phyloP scores from a whole-genome alignment of 2,888 invertebrate species.

The Caenorhabditis sinica region DNA sequence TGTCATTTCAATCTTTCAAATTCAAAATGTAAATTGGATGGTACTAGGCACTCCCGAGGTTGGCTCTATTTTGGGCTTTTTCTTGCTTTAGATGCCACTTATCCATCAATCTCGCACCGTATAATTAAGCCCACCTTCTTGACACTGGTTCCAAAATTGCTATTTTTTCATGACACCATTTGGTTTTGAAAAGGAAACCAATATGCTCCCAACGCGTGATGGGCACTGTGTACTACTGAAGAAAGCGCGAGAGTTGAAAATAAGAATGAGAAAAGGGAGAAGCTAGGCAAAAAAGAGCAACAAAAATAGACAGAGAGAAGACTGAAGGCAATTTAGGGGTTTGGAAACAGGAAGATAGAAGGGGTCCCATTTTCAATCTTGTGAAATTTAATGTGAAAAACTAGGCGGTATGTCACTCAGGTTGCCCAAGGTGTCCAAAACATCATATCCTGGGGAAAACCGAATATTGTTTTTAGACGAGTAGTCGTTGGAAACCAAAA shows the following conservation, averaged over 20 bases:
- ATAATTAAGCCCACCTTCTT: conserved; percentile 10
- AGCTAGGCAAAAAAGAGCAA: not conserved
- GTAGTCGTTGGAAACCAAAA: conserved; percentile 5
- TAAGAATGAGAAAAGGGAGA: conserved; percentile 1
- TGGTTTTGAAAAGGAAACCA: not conserved
- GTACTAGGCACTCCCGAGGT: not conserved
- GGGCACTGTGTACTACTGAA: conserved; percentile 13
- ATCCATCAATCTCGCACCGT: conserved; percentile 29
- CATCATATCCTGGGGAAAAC: not conserved
- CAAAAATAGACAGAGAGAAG: not conserved
- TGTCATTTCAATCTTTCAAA: conserved; percentile 41
- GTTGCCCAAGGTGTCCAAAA: not conserved
- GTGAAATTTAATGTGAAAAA: conserved; percentile 47
- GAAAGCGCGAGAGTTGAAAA: conserved; percentile 7
- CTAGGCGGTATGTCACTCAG: not conserved
- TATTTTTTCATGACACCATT: not conserved
- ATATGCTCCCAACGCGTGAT: too few relatives aligned
- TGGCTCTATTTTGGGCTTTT: not conserved
- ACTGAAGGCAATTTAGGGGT: conserved; percentile 34
- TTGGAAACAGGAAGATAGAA: conserved; percentile 20
- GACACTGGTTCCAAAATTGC: not conserved
- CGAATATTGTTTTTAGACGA: not conserved
- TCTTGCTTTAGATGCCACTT: not conserved
- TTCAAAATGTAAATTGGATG: conserved; percentile 36
- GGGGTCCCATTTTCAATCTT: conserved; percentile 30